A percentile compares a stretch with the other conserved stretches of the same genome.
phyloP scores from a whole-genome alignment of 2,888 invertebrate genomes.

The Suillia variegata region DNA sequence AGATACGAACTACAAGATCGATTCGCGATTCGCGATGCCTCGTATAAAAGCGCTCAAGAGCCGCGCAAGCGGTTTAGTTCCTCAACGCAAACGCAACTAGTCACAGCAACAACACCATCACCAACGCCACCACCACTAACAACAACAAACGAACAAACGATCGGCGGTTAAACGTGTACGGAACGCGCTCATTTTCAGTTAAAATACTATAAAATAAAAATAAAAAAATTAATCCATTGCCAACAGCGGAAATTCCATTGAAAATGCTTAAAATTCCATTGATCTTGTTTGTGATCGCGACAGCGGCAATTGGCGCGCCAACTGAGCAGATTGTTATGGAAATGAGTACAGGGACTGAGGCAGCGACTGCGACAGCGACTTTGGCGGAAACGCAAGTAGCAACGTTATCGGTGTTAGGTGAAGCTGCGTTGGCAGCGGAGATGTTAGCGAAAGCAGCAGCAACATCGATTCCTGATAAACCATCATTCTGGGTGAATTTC shows the following conservation, averaged over 20 bases:
- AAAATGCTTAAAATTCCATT: slow-evolving; percentile 38
- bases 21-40: neutral
- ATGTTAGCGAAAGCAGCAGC: neutral
- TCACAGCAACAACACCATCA: slow-evolving; percentile 37
- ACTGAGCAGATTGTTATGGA: neutral
- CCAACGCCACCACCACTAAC: neutral
- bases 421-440: neutral
- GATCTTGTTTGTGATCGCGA: slow-evolving; percentile 22
- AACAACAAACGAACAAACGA: slow-evolving; percentile 30
- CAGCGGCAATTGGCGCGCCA: slow-evolving; percentile 12
- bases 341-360: neutral
- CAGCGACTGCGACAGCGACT: neutral
- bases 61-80: slow-evolving; percentile 54
- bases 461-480: neutral
- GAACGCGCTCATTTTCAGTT: slow-evolving; percentile 14
- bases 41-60: slow-evolving; percentile 46
- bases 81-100: slow-evolving; percentile 57
- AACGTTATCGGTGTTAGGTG: neutral
- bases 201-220: neutral
- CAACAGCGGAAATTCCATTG: slow-evolving; percentile 33
- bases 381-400: too few relatives aligned
- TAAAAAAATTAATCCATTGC: slow-evolving; percentile 41
- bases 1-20: too few relatives aligned
- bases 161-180: too few relatives aligned
- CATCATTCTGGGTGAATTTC: neutral